Evolutionary conservation across 1,140 invertebrate genomes (phyloP), one percentile per base, ranked within the genome.

Genomic region (Drosophila eugracilis): DNA sequence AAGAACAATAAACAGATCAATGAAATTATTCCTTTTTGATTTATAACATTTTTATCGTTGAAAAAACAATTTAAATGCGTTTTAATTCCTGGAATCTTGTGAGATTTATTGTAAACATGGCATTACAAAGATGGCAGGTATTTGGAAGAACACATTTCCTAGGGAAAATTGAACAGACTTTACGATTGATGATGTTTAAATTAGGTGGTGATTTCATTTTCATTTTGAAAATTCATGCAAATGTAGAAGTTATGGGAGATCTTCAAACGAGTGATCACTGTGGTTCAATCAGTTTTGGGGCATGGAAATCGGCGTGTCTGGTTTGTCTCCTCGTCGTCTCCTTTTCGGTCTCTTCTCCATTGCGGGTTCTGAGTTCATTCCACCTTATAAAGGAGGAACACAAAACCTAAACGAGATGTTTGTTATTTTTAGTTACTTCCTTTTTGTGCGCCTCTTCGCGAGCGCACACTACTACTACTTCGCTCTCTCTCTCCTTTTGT

Each of bases 371-470:
- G 83, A 88, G 83, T 88, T 88, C 83, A 88, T 88, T 88, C 83
- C 83, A 88, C 83, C 83, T 88, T 88, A 80, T 84, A 69, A n/a
- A n/a, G n/a, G n/a, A n/a, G n/a, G n/a, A n/a, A n/a, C n/a, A n/a
- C n/a, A n/a, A n/a, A 73, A 30, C 60, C 75, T 59, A 77, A 80
- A 78, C 42, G 78, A 72, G 60, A 78, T 59, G 77, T 86, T 88
- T 89, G 83, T 88, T 88, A 89, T 88, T 88, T 88, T 88, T 88
- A 83, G 84, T 88, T 60, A 89, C 71, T 88, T 88, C 83, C 78
- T 88, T 88, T 88, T 89, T 88, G 83, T 86, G 76, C 55, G 65
- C 77, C 74, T 71, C 69, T 88, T 86, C 83, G 83, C 79, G 34
- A 63, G 49, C 50, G 28, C 45, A 34, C 28, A 49, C 44, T 37